Evolutionary conservation across 2,888 invertebrate genomes (phyloP), one percentile per base, ranked within the genome.

Genomic region (Ferdinandea cuprea): DNA sequence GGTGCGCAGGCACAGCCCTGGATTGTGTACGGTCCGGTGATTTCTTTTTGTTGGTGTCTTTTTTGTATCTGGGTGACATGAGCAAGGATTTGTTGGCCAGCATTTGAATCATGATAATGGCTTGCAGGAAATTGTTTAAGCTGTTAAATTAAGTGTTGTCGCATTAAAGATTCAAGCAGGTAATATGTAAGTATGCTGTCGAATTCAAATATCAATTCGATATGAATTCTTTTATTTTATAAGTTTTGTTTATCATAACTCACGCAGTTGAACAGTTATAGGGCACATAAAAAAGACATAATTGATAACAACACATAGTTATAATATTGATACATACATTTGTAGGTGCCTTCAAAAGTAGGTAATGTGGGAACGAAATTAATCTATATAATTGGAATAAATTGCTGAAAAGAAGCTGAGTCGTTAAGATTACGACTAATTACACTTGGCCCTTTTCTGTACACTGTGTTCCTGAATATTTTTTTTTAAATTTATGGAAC

Each of bases 11-110:
- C 76, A 68, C 59, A 76, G 81, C 65, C 44, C 73, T 76, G 63
- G 65, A 85, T 68, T 78, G 37, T 73, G 48, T 83, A 61, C 72
- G 73, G 72, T 83, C 66, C 72, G 72, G 61, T 83, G 78, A 56
- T 83, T 83, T 83, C 78, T 72, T 78, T 83, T 56, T 63, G 66
- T 52, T 65, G 66, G 58, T 79, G 79, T 74, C 79, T 56, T 48
- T n/a, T 68, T 78, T 72, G 78, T 78, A 83, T 83, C 78, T 83
- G 61, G 83, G 66, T 83, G 83, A 83, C 83, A 83, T 83, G 83
- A 83, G 78, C 83, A 83, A 83, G 83, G 83, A 83, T 83, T 83
- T 83, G 83, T 83, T 78, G 83, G 68, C 50, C 83, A 77, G 48
- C 78, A 56, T 78, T 83, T 78, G 78, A 66, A 72, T 72, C 78